Evolutionary conservation across 2,888 invertebrate species (phyloP).

Genomic region (Gandaritis pyraliata): DNA sequence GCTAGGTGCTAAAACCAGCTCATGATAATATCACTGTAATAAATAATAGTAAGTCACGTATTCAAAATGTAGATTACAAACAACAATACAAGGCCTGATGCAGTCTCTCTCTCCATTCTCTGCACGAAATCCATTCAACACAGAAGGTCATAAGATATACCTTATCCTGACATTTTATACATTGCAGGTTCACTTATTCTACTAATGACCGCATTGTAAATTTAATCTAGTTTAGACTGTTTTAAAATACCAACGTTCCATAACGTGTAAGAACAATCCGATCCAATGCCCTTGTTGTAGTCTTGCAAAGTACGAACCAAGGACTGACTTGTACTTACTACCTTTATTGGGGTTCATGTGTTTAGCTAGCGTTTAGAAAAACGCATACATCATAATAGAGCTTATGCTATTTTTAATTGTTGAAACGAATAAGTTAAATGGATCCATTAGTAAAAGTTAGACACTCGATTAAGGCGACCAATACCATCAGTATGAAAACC

Average conservation of each 20-base stretch:
- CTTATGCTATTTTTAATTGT: no score
- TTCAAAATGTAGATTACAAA: constrained; percentile 37
- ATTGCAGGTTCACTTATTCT: constrained; percentile 42
- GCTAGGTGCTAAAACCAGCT: background rate
- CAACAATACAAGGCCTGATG: constrained; percentile 39
- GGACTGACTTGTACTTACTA: no score
- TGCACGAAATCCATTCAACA: constrained; percentile 53
- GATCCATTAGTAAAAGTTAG: no score
- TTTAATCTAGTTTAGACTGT: constrained; percentile 47
- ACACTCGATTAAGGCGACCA: no score
- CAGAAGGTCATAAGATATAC: constrained; percentile 26
- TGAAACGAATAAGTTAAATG: no score
- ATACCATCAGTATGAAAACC: no score
- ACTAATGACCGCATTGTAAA: constrained; percentile 50
- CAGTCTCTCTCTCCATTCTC: constrained; percentile 45
- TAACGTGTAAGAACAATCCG: constrained; percentile 30
- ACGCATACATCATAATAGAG: no score
- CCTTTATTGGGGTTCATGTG: no score
- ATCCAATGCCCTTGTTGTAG: constrained; percentile 23
- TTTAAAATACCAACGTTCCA: constrained; percentile 24
- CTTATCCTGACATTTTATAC: background rate
- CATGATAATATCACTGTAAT: background rate
- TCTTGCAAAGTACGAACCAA: background rate
- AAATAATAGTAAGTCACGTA: constrained; percentile 4
- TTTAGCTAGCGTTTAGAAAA: no score